Evolutionary conservation across 92 coral and sea anemone species (phyloP).

Genomic region (Umimayanthus chanpuru): DNA sequence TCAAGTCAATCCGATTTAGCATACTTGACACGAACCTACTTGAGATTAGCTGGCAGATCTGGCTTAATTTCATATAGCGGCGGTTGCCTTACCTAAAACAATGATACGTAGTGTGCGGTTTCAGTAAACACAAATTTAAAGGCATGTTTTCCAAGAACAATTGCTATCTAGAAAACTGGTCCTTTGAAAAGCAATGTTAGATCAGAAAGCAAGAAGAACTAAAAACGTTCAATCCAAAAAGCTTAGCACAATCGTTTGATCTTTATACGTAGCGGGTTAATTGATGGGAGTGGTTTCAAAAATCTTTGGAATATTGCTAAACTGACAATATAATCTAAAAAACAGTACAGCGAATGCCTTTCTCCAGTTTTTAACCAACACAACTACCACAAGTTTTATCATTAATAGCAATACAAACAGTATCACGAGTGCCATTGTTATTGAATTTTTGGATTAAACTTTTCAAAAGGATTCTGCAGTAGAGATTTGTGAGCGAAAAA

Average conservation of each 20-base stretch:
- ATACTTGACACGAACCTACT: background rate
- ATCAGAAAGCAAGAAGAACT: background rate
- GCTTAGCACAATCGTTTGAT: background rate
- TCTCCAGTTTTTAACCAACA: background rate
- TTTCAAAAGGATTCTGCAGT: background rate
- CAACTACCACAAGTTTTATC: too few species aligned
- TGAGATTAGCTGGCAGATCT: background rate
- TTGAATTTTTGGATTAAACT: background rate
- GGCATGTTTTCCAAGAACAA: too few species aligned
- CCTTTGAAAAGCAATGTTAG: too few species aligned
- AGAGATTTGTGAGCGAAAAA: background rate
- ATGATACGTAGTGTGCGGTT: background rate
- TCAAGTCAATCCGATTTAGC: background rate
- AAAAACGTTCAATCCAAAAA: background rate
- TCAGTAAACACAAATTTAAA: too few species aligned
- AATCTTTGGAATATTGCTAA: background rate
- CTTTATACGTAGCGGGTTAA: background rate
- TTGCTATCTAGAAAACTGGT: too few species aligned
- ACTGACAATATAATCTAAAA: background rate
- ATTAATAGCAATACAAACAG: background rate
- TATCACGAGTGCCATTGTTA: background rate
- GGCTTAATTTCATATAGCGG: background rate
- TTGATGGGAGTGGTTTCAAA: background rate
- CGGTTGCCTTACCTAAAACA: background rate
- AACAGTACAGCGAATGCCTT: background rate